Conservation (phyloP, 2,113 vertebrate species). For the Prietella phreatophila region DNA sequence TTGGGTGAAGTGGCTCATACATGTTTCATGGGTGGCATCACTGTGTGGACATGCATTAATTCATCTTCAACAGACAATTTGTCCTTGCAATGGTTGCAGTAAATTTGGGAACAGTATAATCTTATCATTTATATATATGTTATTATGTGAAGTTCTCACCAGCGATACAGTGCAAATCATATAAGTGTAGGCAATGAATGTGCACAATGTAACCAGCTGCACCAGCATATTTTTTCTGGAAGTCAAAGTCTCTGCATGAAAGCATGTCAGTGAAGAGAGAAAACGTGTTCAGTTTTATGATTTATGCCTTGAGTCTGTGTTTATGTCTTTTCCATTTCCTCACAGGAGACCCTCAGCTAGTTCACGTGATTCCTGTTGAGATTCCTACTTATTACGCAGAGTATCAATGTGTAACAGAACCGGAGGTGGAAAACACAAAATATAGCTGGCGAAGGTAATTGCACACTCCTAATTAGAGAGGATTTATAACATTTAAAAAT, state of each 20-base stretch:
- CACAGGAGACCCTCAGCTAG: slow-evolving; percentile 14
- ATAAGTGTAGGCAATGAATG: background rate
- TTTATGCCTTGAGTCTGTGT: background rate
- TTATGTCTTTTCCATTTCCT: background rate
- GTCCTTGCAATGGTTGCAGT: background rate
- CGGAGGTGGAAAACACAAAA: slow-evolving; percentile 3
- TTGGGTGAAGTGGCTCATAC: background rate
- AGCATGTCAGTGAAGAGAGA: background rate
- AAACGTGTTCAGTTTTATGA: background rate
- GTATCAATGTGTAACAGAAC: slow-evolving; percentile 41
- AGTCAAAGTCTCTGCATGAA: background rate
- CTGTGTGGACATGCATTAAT: background rate
- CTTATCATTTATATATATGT: background rate
- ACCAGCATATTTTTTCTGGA: no score
- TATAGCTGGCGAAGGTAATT: slow-evolving; percentile 43
- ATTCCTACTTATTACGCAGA: background rate
- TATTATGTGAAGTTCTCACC: background rate
- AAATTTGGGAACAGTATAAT: background rate
- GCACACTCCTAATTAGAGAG: background rate
- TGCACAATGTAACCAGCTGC: background rate
- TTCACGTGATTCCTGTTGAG: background rate
- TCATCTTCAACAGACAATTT: background rate
- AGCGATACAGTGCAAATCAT: background rate
- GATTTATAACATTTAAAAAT: background rate
- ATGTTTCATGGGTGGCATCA: no score